Evolutionary conservation across 2,797 vertebrate species (phyloP).

Genomic region (Salarias fasciatus): DNA sequence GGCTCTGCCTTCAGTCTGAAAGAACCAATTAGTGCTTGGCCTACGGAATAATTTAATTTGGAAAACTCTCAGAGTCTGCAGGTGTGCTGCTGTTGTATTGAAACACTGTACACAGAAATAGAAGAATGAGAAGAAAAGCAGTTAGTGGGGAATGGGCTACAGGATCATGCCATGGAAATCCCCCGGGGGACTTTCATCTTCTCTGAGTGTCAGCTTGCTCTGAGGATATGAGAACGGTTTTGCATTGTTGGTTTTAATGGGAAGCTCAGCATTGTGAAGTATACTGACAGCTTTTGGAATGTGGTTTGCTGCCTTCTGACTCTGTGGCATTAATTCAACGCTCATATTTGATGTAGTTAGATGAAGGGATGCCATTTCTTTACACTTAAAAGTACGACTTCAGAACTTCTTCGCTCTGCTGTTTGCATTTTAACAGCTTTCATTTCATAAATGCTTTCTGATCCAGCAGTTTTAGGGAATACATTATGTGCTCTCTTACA

Average conservation of each 20-base stretch:
- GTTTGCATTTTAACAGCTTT: no score
- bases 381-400: slow-evolving; percentile 1
- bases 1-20: slow-evolving; percentile 38
- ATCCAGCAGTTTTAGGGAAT: no score
- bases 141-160: slow-evolving; percentile 19
- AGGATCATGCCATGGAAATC: slow-evolving; percentile 34
- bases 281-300: slow-evolving; percentile 35
- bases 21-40: slow-evolving; percentile 55
- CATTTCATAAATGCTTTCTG: no score
- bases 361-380: slow-evolving; percentile 18
- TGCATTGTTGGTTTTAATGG: slow-evolving; percentile 57
- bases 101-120: slow-evolving; percentile 1
- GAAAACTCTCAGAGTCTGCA: slow-evolving; percentile 41
- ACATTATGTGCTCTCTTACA: no score
- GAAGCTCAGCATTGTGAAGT: slow-evolving; percentile 36
- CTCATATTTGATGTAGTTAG: slow-evolving; percentile 14
- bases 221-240: slow-evolving; percentile 47
- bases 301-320: slow-evolving; percentile 30
- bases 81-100: slow-evolving; percentile 18
- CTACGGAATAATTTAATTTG: slow-evolving; percentile 48
- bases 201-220: slow-evolving; percentile 38
- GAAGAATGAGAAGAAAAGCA: slow-evolving; percentile 25
- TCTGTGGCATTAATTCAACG: slow-evolving; percentile 20
- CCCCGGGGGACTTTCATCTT: slow-evolving; percentile 40
- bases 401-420: background rate